Base-by-base conservation (phyloP, 2,797 vertebrate species). In the Hipposideros larvatus region DNA sequence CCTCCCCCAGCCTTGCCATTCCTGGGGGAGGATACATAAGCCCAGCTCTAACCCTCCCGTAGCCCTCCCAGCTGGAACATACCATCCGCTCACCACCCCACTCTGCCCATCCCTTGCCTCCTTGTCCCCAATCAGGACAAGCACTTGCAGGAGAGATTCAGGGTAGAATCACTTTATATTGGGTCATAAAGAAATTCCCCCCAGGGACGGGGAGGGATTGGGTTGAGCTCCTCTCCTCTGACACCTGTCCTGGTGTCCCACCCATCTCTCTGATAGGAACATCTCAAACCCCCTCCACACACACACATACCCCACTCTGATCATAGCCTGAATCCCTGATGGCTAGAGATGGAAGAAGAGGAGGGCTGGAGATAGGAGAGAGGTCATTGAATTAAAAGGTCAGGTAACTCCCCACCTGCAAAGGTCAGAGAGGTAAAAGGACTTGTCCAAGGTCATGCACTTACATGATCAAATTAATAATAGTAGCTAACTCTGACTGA, bases 381-480 rank as follows among this genome's bases (percentile, higher is more conserved):
- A 11, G 22, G n/a, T 59, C 78, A 11, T 65, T 92, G 21, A 79
- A 22, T 87, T 51, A 96, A 92, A 48, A 92, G 65, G 70, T 80
- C 82, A 55, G 71, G 53, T 41, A 86, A 61, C n/a, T 70, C 41
- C 48, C 28, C 41, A 77, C 21, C 71, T 87, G 75, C 51, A 24
- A 34, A 93, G 74, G 43, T 80, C 55, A 93, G 78, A 93, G 53
- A 87, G 70, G 41, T 46, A 41, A n/a, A 90, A 61, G 57, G 63
- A 88, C 68, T 91, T 48, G 31, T 43, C 53, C 74, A 92, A 86
- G 90, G 34, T 90, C 85, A 26, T 61, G 55, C 55, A 70, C 48
- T 92, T 74, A 79, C 31, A 85, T 37, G 41, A 92, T 77, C 82
- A 68, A 84, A 90, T 88, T 65, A 41, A 53, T 78, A 61, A 68